Evolutionary conservation across 2,113 vertebrate genomes (phyloP).

Genomic region (Salminus brasiliensis): DNA sequence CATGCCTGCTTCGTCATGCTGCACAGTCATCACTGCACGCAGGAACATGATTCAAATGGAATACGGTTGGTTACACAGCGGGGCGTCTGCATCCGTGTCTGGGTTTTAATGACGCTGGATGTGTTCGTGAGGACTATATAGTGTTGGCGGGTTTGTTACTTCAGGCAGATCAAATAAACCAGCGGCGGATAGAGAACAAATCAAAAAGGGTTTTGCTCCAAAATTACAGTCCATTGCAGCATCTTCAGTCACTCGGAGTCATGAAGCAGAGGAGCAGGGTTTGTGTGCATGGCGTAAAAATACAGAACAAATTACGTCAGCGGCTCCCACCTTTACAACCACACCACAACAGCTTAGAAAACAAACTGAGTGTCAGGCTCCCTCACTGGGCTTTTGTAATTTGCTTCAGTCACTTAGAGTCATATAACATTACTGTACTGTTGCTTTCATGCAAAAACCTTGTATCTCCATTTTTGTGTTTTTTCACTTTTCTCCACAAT

Average conservation of each 20-base stretch:
- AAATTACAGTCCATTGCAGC: slow-evolving; percentile 10
- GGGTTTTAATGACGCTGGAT: neutral
- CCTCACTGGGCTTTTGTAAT: too few relatives aligned
- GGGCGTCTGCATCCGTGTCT: neutral
- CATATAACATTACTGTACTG: too few relatives aligned
- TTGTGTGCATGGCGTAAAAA: neutral
- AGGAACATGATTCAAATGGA: slow-evolving; percentile 33
- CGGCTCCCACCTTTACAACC: too few relatives aligned
- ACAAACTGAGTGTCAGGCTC: neutral
- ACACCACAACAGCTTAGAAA: neutral
- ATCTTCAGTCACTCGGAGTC: neutral
- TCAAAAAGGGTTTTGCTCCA: neutral
- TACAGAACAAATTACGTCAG: neutral
- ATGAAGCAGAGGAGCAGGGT: neutral
- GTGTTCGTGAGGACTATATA: neutral
- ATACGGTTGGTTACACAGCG: slow-evolving; percentile 8
- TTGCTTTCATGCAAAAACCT: too few relatives aligned
- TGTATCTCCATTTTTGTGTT: too few relatives aligned
- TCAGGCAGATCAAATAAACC: slow-evolving; percentile 20
- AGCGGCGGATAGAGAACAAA: slow-evolving; percentile 15
- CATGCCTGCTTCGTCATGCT: slow-evolving; percentile 75
- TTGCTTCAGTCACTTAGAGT: too few relatives aligned
- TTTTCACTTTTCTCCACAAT: too few relatives aligned
- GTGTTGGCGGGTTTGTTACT: slow-evolving; percentile 9
- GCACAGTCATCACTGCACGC: slow-evolving; percentile 46